Evolutionary conservation across 2,113 vertebrate species (phyloP).

Genomic region (Loxodonta africana): DNA sequence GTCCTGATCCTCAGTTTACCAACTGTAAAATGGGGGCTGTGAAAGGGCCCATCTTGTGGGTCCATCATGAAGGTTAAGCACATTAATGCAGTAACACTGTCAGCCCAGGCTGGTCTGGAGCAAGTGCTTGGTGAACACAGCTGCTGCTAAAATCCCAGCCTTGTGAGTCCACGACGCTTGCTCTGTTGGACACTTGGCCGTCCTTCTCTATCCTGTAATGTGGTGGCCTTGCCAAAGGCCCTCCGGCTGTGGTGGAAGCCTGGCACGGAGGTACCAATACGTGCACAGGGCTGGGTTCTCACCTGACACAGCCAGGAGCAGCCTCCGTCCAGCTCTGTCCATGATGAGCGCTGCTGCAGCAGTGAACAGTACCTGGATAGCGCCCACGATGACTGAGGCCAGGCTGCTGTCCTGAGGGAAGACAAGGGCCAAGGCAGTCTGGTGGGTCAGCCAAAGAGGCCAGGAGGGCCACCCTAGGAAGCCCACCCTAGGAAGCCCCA

Average conservation of each 20-base stretch:
- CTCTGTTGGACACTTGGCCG: neutral
- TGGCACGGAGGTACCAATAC: neutral
- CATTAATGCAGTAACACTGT: fast-evolving
- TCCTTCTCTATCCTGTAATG: neutral
- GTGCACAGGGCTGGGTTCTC: neutral
- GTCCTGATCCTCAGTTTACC: neutral
- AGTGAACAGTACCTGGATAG: constrained; percentile 95
- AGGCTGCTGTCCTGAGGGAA: constrained; percentile 91
- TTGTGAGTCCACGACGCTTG: fast-evolving
- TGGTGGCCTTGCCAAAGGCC: neutral
- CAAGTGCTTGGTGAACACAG: fast-evolving
- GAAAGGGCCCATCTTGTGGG: fast-evolving
- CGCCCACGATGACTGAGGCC: constrained; percentile 92
- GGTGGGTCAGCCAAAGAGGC: neutral
- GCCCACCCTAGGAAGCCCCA: too few relatives aligned
- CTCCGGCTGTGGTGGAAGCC: neutral
- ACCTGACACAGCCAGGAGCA: constrained; percentile 95
- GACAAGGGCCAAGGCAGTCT: neutral
- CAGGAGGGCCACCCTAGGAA: neutral
- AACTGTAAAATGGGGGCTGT: fast-evolving
- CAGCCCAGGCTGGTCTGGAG: neutral
- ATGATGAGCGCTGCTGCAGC: constrained; percentile 92
- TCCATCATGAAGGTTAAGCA: neutral
- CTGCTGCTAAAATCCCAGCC: fast-evolving
- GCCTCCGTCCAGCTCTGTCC: constrained; percentile 94